Evolutionary conservation across 1,140 invertebrate species (phyloP).

Genomic region (Pogonus chalceus): DNA sequence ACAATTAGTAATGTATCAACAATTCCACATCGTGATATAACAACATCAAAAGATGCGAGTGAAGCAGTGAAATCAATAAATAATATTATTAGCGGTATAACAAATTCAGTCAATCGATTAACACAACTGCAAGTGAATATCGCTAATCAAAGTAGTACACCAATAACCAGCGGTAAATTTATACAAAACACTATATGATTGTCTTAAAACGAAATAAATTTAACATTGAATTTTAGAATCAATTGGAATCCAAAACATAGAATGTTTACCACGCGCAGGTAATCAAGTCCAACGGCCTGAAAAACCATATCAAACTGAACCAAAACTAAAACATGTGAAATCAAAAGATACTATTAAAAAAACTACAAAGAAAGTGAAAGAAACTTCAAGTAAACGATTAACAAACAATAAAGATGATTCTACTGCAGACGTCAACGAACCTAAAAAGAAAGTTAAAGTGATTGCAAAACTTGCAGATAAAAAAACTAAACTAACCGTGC

Average conservation of each 20-base stretch:
- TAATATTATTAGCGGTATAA: slow-evolving; percentile 32
- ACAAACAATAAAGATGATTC: no score
- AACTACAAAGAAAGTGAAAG: no score
- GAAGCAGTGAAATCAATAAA: slow-evolving; percentile 31
- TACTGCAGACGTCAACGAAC: no score
- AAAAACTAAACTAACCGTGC: slow-evolving; percentile 10
- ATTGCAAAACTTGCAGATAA: no score
- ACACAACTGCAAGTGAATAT: slow-evolving; percentile 20
- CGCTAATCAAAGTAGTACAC: slow-evolving; percentile 4
- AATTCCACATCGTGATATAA: slow-evolving; percentile 26
- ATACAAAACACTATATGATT: slow-evolving; percentile 4
- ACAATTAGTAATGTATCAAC: slow-evolving; percentile 12
- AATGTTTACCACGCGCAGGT: not conserved
- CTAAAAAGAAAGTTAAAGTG: no score
- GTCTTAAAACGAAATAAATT: no score
- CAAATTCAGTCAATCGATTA: slow-evolving; percentile 27
- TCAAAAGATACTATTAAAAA: no score
- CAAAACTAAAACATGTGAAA: no score
- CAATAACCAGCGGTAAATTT: not conserved
- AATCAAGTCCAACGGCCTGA: not conserved
- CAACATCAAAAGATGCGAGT: slow-evolving; percentile 25
- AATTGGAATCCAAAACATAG: not conserved
- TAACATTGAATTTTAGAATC: not conserved
- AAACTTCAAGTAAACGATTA: no score
- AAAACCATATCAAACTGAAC: not conserved